phyloP scores from a whole-genome alignment of 2,113 vertebrate genomes.

The Daubentonia madagascariensis region DNA sequence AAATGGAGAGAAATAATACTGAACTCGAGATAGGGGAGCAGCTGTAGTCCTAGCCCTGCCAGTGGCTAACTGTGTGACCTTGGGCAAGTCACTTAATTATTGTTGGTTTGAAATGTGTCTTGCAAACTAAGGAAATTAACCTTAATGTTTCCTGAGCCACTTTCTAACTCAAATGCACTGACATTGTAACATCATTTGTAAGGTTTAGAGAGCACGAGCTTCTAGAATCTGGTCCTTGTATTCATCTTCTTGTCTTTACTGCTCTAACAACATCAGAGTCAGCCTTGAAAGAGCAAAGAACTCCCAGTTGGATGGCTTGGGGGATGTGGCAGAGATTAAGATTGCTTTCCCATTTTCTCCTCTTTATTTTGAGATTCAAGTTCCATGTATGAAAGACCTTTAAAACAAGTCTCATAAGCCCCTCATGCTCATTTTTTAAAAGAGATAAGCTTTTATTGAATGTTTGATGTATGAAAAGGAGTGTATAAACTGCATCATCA shows the following conservation, averaged over 20 bases:
- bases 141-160: background rate
- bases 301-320: background rate
- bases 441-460: background rate
- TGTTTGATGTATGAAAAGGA: background rate
- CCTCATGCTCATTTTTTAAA: background rate
- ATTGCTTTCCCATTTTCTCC: background rate
- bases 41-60: background rate
- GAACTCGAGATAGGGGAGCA: background rate
- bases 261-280: background rate
- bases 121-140: background rate
- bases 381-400: background rate
- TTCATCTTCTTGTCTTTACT: background rate
- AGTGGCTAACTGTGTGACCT: background rate
- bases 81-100: background rate
- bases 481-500: background rate
- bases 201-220: background rate
- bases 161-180: background rate
- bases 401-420: background rate
- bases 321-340: background rate
- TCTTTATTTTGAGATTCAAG: background rate
- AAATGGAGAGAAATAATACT: background rate
- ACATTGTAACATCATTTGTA: background rate
- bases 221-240: background rate
- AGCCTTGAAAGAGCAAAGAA: background rate
- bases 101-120: background rate